These are phyloP conservation scores for Anneissia japonica DNA, from an alignment of 35 echinoderm and acorn worm species.

Conservation along the genomic window DNA sequence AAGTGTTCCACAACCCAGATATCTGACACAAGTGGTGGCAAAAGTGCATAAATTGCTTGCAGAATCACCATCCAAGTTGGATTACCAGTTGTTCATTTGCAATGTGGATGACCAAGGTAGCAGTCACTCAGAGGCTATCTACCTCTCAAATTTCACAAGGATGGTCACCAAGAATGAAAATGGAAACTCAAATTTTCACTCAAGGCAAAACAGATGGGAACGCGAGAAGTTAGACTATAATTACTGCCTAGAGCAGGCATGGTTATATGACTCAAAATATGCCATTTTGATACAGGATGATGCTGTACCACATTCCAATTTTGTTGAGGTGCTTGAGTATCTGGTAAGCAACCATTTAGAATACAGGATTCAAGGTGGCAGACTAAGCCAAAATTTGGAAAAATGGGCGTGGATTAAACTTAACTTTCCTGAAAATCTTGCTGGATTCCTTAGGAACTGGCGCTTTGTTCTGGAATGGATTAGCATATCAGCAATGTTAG, in stretches of 20 bases:
- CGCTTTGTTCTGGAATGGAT: slow-evolving; percentile 78
- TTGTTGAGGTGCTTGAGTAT: slow-evolving; percentile 53
- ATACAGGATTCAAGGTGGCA: slow-evolving; percentile 17
- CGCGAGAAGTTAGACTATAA: slow-evolving; percentile 68
- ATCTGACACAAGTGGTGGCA: slow-evolving; percentile 66
- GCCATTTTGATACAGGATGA: slow-evolving; percentile 83
- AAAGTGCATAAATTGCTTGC: slow-evolving; percentile 28
- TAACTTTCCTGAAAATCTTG: slow-evolving; percentile 65
- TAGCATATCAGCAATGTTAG: slow-evolving; percentile 27
- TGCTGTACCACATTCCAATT: slow-evolving; percentile 54
- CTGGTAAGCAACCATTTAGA: slow-evolving; percentile 54
- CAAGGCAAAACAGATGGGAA: slow-evolving; percentile 1
- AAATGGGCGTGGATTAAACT: slow-evolving; percentile 87
- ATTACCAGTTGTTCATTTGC: slow-evolving; percentile 63
- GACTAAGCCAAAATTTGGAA: not conserved
- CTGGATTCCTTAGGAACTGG: slow-evolving; percentile 51
- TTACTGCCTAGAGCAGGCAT: slow-evolving; percentile 55
- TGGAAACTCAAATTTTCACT: not conserved
- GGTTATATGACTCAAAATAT: slow-evolving; percentile 48
- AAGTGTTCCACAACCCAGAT: slow-evolving; percentile 16
- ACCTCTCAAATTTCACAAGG: slow-evolving; percentile 45
- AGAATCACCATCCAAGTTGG: not conserved
- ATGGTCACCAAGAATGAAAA: slow-evolving; percentile 21
- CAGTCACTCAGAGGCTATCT: slow-evolving; percentile 39
- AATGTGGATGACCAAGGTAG: slow-evolving; percentile 33